Conservation (phyloP, 2,888 invertebrate genomes). For the Erpobdella octoculata region DNA sequence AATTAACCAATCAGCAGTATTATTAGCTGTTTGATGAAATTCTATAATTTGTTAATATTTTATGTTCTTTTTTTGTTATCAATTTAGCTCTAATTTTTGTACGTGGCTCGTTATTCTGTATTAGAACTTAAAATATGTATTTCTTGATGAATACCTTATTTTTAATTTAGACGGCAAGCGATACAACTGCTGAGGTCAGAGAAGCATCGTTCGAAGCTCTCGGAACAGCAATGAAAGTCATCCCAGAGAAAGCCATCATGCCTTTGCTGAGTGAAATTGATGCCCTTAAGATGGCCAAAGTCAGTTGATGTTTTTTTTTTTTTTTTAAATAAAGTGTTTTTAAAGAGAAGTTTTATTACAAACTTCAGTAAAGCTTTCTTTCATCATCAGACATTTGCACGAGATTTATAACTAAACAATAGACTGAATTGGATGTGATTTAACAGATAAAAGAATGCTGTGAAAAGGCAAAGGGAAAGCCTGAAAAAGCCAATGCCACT, state of each 20-base stretch:
- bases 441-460: conserved; percentile 72
- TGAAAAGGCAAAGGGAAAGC: conserved; percentile 66
- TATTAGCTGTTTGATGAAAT: too few relatives aligned
- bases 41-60: too few relatives aligned
- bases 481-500: conserved; percentile 39
- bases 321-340: background rate
- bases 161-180: conserved; percentile 40
- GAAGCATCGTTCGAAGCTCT: conserved; percentile 86
- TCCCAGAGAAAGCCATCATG: conserved; percentile 69
- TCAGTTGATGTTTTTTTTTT: conserved; percentile 39
- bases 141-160: background rate
- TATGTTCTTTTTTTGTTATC: too few relatives aligned
- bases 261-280: conserved; percentile 83
- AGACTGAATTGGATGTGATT: too few relatives aligned
- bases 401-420: too few relatives aligned
- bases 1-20: too few relatives aligned
- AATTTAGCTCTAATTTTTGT: too few relatives aligned
- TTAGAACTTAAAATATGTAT: background rate
- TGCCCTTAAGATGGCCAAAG: conserved; percentile 78
- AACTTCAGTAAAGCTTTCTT: background rate
- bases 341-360: background rate
- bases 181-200: conserved; percentile 76
- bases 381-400: background rate
- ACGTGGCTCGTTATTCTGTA: too few relatives aligned
- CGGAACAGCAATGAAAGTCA: conserved; percentile 81